Conservation (phyloP, 1,140 invertebrate genomes). For the Diabrotica undecimpunctata region DNA sequence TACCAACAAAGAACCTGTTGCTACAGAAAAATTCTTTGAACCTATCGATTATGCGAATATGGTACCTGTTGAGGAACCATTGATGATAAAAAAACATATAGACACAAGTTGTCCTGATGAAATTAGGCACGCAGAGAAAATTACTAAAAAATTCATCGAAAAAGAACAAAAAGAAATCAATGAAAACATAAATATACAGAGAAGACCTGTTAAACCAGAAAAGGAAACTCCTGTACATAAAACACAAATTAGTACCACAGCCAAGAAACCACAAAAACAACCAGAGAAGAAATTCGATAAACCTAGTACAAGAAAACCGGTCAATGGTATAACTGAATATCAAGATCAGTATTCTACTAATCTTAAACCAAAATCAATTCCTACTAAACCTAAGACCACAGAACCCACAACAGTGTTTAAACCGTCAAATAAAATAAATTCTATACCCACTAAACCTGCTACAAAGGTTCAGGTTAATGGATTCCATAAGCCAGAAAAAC, state of each 20-base stretch:
- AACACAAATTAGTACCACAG: background rate
- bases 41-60: conserved; percentile 26
- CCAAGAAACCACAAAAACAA: background rate
- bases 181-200: no score
- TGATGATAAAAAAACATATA: conserved; percentile 40
- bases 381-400: conserved; percentile 14
- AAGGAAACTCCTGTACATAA: background rate
- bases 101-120: conserved; percentile 36
- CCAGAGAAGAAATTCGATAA: background rate
- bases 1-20: conserved; percentile 7
- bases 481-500: conserved; percentile 9
- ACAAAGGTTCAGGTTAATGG: conserved; percentile 18
- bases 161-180: conserved; percentile 4
- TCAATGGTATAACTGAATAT: conserved; percentile 21
- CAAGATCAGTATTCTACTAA: conserved; percentile 22
- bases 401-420: background rate
- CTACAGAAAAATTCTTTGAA: background rate
- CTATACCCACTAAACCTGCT: conserved; percentile 11
- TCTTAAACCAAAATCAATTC: conserved; percentile 19
- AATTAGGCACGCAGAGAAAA: conserved; percentile 25
- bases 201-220: no score
- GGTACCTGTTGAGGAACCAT: conserved; percentile 39
- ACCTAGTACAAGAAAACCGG: background rate
- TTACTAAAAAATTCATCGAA: conserved; percentile 27
- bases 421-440: background rate